Evolutionary conservation across 2,797 vertebrate species (phyloP).

Genomic region (Miichthys miiuy): DNA sequence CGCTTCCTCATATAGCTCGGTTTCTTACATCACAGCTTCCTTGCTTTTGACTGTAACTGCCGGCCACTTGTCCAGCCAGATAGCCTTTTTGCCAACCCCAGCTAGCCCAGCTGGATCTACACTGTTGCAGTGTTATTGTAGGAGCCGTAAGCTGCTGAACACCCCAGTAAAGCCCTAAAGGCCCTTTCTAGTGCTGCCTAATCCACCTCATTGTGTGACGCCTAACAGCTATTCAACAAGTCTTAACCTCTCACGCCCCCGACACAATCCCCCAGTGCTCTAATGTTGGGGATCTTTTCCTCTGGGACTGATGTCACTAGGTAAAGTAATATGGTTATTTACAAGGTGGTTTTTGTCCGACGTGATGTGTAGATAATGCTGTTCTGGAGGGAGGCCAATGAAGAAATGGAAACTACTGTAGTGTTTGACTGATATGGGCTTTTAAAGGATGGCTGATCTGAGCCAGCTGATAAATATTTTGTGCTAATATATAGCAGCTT

Average conservation of each 20-base stretch:
- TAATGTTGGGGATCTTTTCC: constrained; percentile 64
- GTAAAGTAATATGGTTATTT: constrained; percentile 78
- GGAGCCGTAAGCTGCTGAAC: constrained; percentile 78
- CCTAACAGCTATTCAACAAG: constrained; percentile 77
- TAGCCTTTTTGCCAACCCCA: constrained; percentile 47
- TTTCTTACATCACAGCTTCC: not conserved
- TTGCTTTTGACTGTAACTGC: constrained; percentile 7
- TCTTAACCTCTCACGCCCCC: constrained; percentile 79
- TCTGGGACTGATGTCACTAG: constrained; percentile 61
- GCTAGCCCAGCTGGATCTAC: constrained; percentile 47
- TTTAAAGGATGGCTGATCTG: constrained; percentile 36
- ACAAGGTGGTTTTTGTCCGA: constrained; percentile 63
- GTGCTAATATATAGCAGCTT: constrained; percentile 5
- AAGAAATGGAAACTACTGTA: constrained; percentile 59
- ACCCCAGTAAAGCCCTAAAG: constrained; percentile 76
- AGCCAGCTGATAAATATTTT: constrained; percentile 35
- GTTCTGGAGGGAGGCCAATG: constrained; percentile 57
- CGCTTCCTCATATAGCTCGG: not conserved
- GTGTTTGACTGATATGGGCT: constrained; percentile 45
- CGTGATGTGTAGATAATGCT: constrained; percentile 59
- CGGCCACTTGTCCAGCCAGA: constrained; percentile 32
- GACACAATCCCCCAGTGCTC: constrained; percentile 64
- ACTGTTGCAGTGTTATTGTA: constrained; percentile 72
- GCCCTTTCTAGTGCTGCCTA: constrained; percentile 77
- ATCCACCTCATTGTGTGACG: constrained; percentile 82